These are phyloP conservation scores for Phalacrocorax pelagicus DNA, from an alignment of 2,113 vertebrate species.

Conservation along the genomic window DNA sequence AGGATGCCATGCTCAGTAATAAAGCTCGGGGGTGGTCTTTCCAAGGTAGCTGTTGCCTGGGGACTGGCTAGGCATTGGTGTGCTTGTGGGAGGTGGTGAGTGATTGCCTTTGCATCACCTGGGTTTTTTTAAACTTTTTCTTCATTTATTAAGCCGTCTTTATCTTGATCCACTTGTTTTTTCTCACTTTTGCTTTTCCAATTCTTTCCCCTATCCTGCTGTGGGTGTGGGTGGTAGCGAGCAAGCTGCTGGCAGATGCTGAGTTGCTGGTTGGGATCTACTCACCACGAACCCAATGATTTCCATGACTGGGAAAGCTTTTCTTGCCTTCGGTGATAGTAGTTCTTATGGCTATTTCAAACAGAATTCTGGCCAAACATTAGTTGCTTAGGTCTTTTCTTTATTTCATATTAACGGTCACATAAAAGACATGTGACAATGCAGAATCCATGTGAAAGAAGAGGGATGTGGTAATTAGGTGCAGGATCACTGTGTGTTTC, in stretches of 20 bases:
- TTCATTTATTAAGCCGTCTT: not conserved
- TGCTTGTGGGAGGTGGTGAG: not conserved
- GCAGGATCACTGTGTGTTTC: not conserved
- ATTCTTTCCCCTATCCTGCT: not conserved
- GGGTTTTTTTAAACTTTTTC: not conserved
- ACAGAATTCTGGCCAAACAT: not conserved
- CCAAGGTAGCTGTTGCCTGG: not conserved
- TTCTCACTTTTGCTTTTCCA: not conserved
- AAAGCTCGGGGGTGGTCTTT: not conserved
- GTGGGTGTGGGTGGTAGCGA: not conserved
- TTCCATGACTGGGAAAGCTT: not conserved
- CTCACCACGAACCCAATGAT: not conserved
- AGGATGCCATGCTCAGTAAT: not conserved
- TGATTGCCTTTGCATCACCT: not conserved
- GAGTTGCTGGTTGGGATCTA: not conserved
- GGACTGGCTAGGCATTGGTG: not conserved
- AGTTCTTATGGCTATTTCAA: not conserved
- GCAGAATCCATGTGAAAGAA: not conserved
- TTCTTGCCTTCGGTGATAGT: not conserved
- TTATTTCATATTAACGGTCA: not conserved
- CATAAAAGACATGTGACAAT: not conserved
- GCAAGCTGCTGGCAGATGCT: fast-evolving
- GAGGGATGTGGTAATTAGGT: not conserved
- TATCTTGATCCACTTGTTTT: not conserved
- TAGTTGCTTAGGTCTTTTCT: not conserved